Conservation (phyloP, 2,888 invertebrate genomes). For the Euplexia lucipara region DNA sequence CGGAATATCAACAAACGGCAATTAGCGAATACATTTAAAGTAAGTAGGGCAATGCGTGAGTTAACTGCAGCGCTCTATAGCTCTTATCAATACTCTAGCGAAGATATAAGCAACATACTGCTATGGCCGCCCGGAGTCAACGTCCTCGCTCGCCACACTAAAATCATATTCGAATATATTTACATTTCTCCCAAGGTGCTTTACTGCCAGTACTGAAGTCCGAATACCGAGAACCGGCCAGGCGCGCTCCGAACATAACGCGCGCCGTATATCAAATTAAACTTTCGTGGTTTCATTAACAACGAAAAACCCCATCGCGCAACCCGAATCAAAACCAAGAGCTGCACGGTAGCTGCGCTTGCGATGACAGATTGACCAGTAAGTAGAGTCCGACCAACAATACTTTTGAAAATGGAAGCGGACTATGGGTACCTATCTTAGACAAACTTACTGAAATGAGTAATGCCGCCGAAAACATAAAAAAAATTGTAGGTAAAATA, state of each 20-base stretch:
- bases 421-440: too few relatives aligned
- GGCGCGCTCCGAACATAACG: slow-evolving; percentile 57
- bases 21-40: too few relatives aligned
- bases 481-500: too few relatives aligned
- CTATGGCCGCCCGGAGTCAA: slow-evolving; percentile 74
- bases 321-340: neutral
- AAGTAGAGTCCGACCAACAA: neutral
- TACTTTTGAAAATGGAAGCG: too few relatives aligned
- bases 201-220: slow-evolving; percentile 68
- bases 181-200: slow-evolving; percentile 78
- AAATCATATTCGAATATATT: slow-evolving; percentile 83
- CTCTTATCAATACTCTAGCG: slow-evolving; percentile 51
- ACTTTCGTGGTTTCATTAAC: slow-evolving; percentile 50
- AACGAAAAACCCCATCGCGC: neutral
- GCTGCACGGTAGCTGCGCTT: neutral
- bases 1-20: neutral
- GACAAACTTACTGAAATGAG: too few relatives aligned
- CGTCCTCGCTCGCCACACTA: slow-evolving; percentile 77
- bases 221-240: slow-evolving; percentile 67
- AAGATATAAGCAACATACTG: slow-evolving; percentile 65
- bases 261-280: slow-evolving; percentile 47
- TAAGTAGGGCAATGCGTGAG: too few relatives aligned
- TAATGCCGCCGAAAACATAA: too few relatives aligned
- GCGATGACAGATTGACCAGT: neutral
- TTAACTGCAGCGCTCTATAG: slow-evolving; percentile 31